phyloP scores from a whole-genome alignment of 1,140 invertebrate species.

The Drosophila repleta region DNA sequence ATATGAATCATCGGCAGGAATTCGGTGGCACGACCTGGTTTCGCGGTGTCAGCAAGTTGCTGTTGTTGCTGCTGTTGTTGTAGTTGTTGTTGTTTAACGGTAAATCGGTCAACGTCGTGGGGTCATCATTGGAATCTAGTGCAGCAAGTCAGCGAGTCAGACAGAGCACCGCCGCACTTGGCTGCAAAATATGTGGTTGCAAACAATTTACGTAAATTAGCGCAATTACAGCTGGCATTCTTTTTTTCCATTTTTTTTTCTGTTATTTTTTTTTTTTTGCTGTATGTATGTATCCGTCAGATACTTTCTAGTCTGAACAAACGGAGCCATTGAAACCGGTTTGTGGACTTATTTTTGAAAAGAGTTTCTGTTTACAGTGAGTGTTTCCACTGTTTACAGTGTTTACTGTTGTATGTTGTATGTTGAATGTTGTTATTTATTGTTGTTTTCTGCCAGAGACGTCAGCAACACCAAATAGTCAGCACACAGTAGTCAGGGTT shows the following conservation, averaged over 20 bases:
- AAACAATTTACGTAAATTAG: conserved; percentile 69
- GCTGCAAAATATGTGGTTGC: conserved; percentile 43
- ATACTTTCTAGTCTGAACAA: conserved; percentile 53
- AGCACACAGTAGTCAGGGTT: conserved; percentile 7
- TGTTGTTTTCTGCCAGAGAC: conserved; percentile 19
- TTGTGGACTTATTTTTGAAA: conserved; percentile 18
- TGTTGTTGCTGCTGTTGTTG: conserved; percentile 5
- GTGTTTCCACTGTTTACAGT: neutral
- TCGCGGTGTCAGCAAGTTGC: conserved; percentile 7
- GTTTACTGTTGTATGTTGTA: neutral
- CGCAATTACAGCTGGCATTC: conserved; percentile 57
- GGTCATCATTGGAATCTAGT: conserved; percentile 53
- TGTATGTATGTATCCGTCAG: conserved; percentile 43
- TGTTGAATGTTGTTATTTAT: conserved; percentile 1
- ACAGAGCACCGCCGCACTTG: conserved; percentile 12
- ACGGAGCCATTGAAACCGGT: conserved; percentile 31
- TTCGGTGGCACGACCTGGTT: conserved; percentile 9
- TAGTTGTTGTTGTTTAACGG: conserved; percentile 9
- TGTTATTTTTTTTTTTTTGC: neutral
- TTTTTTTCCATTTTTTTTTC: neutral
- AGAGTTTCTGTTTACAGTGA: conserved; percentile 1
- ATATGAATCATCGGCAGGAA: conserved; percentile 17
- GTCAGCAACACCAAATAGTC: conserved; percentile 15
- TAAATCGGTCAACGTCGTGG: conserved; percentile 46
- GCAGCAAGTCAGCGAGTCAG: conserved; percentile 35